phyloP scores from a whole-genome alignment of 2,797 vertebrate genomes.

The Australoheros facetus region DNA sequence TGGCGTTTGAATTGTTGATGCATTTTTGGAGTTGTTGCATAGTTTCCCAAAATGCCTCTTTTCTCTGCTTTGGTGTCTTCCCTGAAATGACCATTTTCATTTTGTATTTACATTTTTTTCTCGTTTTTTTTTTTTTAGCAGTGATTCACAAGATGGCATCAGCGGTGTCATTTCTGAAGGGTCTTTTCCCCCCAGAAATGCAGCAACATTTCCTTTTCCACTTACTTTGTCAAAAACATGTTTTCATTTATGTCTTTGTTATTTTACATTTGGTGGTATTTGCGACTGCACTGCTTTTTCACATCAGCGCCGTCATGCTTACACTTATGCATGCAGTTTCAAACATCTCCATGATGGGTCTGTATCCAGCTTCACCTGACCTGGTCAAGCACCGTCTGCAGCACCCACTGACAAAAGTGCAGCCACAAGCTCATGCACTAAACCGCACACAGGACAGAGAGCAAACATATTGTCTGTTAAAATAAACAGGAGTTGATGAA shows the following conservation, averaged over 20 bases:
- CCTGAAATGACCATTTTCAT: not conserved
- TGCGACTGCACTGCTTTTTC: not conserved
- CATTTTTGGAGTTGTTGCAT: not conserved
- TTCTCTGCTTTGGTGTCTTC: not conserved
- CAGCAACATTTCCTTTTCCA: too few relatives aligned
- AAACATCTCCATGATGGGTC: not conserved
- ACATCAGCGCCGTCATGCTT: not conserved
- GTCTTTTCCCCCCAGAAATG: not conserved
- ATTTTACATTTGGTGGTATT: not conserved
- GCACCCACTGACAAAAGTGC: not conserved
- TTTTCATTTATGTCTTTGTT: not conserved
- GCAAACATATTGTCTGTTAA: not conserved
- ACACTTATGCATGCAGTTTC: not conserved
- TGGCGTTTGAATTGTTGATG: not conserved
- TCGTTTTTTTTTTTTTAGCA: too few relatives aligned
- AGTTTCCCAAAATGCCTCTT: not conserved
- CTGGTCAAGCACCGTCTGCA: not conserved
- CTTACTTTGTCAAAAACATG: not conserved
- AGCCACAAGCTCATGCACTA: not conserved
- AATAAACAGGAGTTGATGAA: slow-evolving; percentile 1
- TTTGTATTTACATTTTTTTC: too few relatives aligned
- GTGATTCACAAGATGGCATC: too few relatives aligned
- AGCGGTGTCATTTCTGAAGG: not conserved
- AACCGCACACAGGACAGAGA: not conserved
- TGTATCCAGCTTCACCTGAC: not conserved